Conservation (phyloP, 64 coral and sea anemone genomes). For the Porites australiensis region DNA sequence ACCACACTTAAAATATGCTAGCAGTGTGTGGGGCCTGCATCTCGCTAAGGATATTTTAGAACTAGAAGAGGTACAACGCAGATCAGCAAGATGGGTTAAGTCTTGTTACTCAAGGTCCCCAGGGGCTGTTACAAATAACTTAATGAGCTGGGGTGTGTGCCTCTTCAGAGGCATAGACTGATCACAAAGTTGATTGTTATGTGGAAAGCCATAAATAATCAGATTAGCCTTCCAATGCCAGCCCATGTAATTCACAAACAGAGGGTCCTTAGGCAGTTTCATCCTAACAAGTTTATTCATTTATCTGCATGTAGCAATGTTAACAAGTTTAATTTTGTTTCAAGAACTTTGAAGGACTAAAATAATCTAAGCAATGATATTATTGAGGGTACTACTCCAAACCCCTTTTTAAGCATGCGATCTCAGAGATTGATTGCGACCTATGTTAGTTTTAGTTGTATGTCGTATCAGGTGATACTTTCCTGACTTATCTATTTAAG, state of each 20-base stretch:
- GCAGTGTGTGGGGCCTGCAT: too few relatives aligned
- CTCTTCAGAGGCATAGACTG: background rate
- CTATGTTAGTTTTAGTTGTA: too few relatives aligned
- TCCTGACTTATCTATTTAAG: too few relatives aligned
- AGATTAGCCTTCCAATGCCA: too few relatives aligned
- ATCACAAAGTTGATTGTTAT: conserved; percentile 16
- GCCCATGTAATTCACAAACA: conserved; percentile 2
- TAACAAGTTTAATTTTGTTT: background rate
- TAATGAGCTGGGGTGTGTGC: background rate
- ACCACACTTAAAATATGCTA: background rate
- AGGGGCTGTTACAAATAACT: too few relatives aligned
- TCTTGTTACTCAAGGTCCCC: conserved; percentile 9
- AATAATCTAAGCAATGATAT: background rate
- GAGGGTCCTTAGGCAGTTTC: background rate
- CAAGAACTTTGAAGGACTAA: background rate
- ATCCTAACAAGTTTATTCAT: conserved; percentile 20
- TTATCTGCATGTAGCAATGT: background rate
- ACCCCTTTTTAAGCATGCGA: background rate
- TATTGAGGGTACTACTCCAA: background rate
- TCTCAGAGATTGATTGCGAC: background rate
- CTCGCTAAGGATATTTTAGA: too few relatives aligned
- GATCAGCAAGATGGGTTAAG: background rate
- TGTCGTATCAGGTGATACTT: too few relatives aligned
- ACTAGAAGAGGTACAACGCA: too few relatives aligned
- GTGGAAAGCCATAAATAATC: background rate